Evolutionary conservation across 1,140 invertebrate species (phyloP).

Genomic region (Monochamus saltuarius): DNA sequence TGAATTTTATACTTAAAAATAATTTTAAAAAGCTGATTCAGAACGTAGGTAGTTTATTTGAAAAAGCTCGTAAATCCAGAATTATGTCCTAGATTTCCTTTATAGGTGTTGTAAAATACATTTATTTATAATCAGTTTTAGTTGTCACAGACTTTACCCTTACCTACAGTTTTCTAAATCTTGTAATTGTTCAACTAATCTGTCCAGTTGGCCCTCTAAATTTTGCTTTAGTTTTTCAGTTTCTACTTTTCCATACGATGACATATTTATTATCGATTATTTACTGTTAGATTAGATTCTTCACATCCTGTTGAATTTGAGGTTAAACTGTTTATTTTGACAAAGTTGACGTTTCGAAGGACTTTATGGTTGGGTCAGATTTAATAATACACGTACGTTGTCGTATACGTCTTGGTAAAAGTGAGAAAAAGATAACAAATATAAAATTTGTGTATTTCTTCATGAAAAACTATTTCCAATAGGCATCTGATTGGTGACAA

Average conservation of each 20-base stretch:
- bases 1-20: background rate
- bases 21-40: background rate
- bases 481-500: constrained; percentile 11
- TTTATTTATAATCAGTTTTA: too few species aligned
- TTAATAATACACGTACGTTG: background rate
- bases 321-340: constrained; percentile 33
- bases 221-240: constrained; percentile 65
- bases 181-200: constrained; percentile 69
- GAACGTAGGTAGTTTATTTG: constrained; percentile 8
- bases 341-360: constrained; percentile 18
- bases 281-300: constrained; percentile 6
- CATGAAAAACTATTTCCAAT: constrained; percentile 2
- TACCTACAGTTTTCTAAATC: constrained; percentile 76
- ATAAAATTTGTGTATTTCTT: background rate
- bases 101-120: constrained; percentile 14
- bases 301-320: constrained; percentile 20
- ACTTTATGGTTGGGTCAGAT: background rate
- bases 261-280: constrained; percentile 33
- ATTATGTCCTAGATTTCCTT: background rate
- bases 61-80: background rate
- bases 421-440: background rate
- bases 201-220: constrained; percentile 71
- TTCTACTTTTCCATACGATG: constrained; percentile 47
- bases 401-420: background rate
- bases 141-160: constrained; percentile 19